Evolutionary conservation across 2,888 invertebrate species (phyloP).

Genomic region (Cephus rjabovi): DNA sequence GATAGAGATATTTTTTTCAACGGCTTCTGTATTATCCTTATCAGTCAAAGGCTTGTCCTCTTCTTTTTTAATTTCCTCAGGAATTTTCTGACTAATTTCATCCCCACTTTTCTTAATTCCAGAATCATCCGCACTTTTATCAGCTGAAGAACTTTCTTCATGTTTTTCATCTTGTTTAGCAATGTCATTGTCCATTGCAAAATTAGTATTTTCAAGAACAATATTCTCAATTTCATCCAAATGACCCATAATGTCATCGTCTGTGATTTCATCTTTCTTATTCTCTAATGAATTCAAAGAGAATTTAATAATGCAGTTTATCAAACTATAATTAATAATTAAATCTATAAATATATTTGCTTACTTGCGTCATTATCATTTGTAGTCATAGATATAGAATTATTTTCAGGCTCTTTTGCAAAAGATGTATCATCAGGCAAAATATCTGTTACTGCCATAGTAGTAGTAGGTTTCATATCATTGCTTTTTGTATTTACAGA

Average conservation of each 20-base stretch:
- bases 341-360: not conserved
- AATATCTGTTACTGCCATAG: not conserved
- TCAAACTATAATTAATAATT: not conserved
- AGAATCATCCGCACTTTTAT: constrained; percentile 11
- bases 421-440: not conserved
- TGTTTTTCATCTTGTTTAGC: constrained; percentile 17
- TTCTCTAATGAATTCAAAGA: constrained; percentile 12
- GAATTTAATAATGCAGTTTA: not conserved
- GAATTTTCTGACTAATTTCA: not conserved
- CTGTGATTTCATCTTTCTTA: constrained; percentile 21
- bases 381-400: not conserved
- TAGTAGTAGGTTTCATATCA: not conserved
- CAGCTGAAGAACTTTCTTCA: constrained; percentile 21
- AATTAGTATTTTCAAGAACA: constrained; percentile 41
- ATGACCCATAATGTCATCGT: constrained; percentile 38
- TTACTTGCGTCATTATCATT: not conserved
- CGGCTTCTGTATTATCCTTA: constrained; percentile 22
- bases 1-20: constrained; percentile 28
- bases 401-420: not conserved
- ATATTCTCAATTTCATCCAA: constrained; percentile 57
- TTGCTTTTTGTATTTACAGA: not conserved
- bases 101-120: constrained; percentile 6
- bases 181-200: constrained; percentile 40
- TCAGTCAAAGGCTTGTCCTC: constrained; percentile 4
- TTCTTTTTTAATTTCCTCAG: not conserved